Base-by-base conservation (phyloP, 1,140 invertebrate species). In the Ganaspis sp. region DNA sequence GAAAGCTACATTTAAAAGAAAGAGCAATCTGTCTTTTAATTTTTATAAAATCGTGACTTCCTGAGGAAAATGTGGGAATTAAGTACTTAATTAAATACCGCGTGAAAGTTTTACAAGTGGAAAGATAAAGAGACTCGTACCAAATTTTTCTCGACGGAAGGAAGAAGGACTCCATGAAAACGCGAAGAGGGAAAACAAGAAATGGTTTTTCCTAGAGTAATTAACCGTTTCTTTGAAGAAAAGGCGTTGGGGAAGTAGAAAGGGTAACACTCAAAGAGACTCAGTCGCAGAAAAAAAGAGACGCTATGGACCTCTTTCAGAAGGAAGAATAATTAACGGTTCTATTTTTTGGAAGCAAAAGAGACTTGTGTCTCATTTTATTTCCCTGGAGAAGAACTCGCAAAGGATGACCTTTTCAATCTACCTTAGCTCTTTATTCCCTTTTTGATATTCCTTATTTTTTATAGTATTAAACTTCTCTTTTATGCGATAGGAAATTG, bases 61-160 rank as follows among this genome's bases (percentile, higher is more conserved):
- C 17, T 4, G 5, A 49, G 45, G 17, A 8, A 49, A 49, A 49
- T 49, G 45, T 49, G 45, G 45, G 17, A 49, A 49, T 49, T 49
- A 49, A 49, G 45, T 49, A n/a, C 45, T 49, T 49, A 49, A 49
- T 49, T 49, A 49, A 49, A 49, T 49, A 49, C 45, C n/a, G 45
- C 45, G 45, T 49, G 45, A 17, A 49, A 49, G 45, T 49, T 49
- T 49, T 49, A 49, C 45, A 49, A 49, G 45, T 15, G 45, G 17
- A 8, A 49, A 49, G 45, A 49, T 49, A 49, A 49, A 49, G 45
- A 49, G 45, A 49, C 45, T 49, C 45, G 45, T 49, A 49, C 45
- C 45, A 49, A 49, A 49, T 49, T 49, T 49, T 49, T 49, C 42
- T 12, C 45, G 45, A 17, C 45, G 45, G 12, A 49, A 49, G 17